phyloP scores from a whole-genome alignment of 2,113 vertebrate species.

The Probosciger aterrimus region DNA sequence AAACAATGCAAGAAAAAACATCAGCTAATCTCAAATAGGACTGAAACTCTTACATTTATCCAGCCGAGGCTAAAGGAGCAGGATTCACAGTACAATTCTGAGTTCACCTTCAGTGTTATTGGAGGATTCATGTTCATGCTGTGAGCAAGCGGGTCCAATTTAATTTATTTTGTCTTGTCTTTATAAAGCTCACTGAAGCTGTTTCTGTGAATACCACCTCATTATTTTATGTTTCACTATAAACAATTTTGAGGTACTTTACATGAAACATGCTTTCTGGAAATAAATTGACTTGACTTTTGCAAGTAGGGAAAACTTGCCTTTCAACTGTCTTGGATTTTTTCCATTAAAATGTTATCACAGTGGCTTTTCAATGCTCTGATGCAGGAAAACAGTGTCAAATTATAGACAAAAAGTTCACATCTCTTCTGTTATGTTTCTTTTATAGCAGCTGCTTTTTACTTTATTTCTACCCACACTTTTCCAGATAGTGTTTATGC shows the following conservation, averaged over 20 bases:
- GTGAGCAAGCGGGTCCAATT: not conserved
- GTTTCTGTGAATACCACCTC: not conserved
- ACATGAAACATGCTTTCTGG: not conserved
- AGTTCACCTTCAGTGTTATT: not conserved
- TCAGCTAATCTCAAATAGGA: not conserved
- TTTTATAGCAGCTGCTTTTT: not conserved
- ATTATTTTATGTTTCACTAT: constrained; percentile 4
- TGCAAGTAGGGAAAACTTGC: not conserved
- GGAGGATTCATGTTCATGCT: not conserved
- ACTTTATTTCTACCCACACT: not conserved
- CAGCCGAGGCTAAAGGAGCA: not conserved
- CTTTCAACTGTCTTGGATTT: not conserved
- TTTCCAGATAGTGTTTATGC: not conserved
- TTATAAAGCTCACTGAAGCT: not conserved
- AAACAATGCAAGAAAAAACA: not conserved
- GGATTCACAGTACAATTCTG: not conserved
- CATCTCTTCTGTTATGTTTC: not conserved
- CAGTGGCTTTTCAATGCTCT: not conserved
- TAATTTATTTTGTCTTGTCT: not conserved
- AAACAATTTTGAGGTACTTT: not conserved
- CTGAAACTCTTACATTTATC: not conserved
- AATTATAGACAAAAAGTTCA: not conserved
- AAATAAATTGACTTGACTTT: not conserved
- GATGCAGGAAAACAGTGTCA: not conserved
- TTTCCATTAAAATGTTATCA: not conserved